A percentile compares a stretch with the other conserved stretches of the same genome.
Conservation (phyloP, 2,113 vertebrate species). For the Platysteira castanea region DNA sequence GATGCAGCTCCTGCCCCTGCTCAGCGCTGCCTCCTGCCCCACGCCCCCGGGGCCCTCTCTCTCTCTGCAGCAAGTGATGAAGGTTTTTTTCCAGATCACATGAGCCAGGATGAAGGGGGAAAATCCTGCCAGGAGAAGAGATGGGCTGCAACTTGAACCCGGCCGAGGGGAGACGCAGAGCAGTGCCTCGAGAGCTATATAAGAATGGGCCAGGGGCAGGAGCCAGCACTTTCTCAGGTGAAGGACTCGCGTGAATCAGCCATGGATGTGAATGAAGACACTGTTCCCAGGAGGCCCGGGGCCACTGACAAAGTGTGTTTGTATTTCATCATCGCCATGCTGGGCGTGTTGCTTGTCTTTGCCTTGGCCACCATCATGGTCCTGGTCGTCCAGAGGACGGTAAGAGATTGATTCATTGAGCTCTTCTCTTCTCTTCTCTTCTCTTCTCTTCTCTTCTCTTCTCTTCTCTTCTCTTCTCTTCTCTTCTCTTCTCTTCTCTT, state of each 20-base stretch:
- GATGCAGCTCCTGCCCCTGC: conserved; percentile 69
- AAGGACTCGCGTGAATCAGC: conserved; percentile 55
- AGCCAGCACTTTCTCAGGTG: conserved; percentile 38
- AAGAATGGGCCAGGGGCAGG: conserved; percentile 59
- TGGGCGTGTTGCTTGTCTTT: conserved; percentile 54
- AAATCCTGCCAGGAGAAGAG: conserved; percentile 77
- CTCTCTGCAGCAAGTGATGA: conserved; percentile 55
- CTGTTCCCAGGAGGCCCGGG: not conserved
- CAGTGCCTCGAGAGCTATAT: conserved; percentile 66
- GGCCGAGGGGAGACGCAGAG: conserved; percentile 61
- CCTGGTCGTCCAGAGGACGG: conserved; percentile 62
- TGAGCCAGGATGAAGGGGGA: conserved; percentile 79
- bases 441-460: too few relatives aligned
- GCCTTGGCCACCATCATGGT: conserved; percentile 69
- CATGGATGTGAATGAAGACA: conserved; percentile 55
- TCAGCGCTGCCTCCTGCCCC: conserved; percentile 44
- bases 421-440: too few relatives aligned
- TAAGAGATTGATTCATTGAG: conserved; percentile 25
- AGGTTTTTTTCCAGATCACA: conserved; percentile 79
- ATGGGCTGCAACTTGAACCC: conserved; percentile 58
- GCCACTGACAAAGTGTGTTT: conserved; percentile 31
- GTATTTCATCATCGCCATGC: conserved; percentile 45
- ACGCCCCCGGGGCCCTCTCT: conserved; percentile 73
- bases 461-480: not conserved
- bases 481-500: too few relatives aligned